These are phyloP conservation scores for Proisotoma minuta DNA, from an alignment of 2,888 invertebrate genomes.

Conservation along the genomic window DNA sequence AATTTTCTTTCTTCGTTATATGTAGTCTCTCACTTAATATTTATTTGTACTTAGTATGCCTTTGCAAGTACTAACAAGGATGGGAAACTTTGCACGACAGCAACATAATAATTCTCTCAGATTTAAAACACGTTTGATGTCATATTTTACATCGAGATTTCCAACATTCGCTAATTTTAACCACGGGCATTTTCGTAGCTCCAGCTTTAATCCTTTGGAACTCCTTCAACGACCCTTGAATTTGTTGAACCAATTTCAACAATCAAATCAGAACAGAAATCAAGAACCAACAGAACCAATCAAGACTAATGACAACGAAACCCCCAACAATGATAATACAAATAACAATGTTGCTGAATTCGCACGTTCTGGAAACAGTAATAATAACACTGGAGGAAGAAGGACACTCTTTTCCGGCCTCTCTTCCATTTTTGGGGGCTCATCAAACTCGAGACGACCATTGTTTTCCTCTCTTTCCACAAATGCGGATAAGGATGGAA, in stretches of 20 bases:
- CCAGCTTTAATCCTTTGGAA: not conserved
- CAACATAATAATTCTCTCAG: too few relatives aligned
- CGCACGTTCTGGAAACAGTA: slow-evolving; percentile 22
- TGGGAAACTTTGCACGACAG: too few relatives aligned
- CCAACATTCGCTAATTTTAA: not conserved
- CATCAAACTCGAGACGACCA: slow-evolving; percentile 14
- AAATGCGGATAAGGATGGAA: slow-evolving; percentile 21
- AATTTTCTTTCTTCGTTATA: too few relatives aligned
- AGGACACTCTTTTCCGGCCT: slow-evolving; percentile 4
- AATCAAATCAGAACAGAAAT: not conserved
- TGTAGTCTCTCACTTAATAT: too few relatives aligned
- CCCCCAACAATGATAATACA: not conserved
- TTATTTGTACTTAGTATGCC: too few relatives aligned
- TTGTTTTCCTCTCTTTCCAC: slow-evolving; percentile 13
- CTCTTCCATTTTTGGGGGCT: slow-evolving; percentile 14
- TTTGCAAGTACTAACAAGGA: too few relatives aligned
- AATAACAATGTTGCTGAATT: slow-evolving; percentile 17
- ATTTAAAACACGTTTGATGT: too few relatives aligned
- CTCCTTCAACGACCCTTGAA: slow-evolving; percentile 2
- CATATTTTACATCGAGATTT: too few relatives aligned
- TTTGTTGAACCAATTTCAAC: slow-evolving; percentile 2
- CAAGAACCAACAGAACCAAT: not conserved
- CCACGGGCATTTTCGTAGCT: not conserved
- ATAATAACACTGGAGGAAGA: not conserved
- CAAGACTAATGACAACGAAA: not conserved